phyloP scores from a whole-genome alignment of 2,797 vertebrate genomes.

The Acanthurus leucopareius region DNA sequence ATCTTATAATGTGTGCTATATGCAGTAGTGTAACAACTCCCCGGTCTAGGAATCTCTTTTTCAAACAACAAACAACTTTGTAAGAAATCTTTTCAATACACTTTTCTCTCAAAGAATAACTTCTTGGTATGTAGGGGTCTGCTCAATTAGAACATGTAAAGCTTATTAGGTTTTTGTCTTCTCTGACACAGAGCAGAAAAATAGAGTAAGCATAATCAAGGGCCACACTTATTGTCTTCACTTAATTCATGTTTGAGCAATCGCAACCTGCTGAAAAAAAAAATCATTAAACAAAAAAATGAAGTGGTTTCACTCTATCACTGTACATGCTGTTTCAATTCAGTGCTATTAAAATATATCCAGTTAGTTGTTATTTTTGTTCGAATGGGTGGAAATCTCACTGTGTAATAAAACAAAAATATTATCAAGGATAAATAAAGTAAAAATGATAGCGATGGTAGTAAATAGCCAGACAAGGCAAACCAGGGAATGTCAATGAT shows the following conservation, averaged over 20 bases:
- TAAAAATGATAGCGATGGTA: background rate
- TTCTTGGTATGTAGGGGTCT: background rate
- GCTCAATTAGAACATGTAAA: too few relatives aligned
- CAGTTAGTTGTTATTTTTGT: constrained; percentile 8
- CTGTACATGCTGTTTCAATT: background rate
- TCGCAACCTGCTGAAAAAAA: background rate
- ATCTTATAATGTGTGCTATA: constrained; percentile 9
- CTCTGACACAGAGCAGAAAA: background rate
- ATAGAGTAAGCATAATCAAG: background rate
- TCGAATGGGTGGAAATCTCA: background rate
- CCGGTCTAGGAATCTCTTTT: background rate
- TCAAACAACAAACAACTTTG: background rate
- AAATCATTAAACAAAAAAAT: constrained; percentile 1
- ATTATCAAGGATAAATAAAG: constrained; percentile 1
- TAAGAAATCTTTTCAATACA: background rate
- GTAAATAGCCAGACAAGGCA: constrained; percentile 17
- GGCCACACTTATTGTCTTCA: too few relatives aligned
- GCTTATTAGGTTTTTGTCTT: background rate
- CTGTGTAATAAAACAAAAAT: constrained; percentile 23
- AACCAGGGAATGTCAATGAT: constrained; percentile 41
- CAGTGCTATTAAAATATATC: constrained; percentile 3
- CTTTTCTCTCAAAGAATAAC: background rate
- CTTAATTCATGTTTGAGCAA: constrained; percentile 7
- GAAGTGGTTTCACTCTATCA: background rate
- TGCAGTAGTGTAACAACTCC: constrained; percentile 12